phyloP scores from a whole-genome alignment of 2,113 vertebrate species.

The Strix aluco region DNA sequence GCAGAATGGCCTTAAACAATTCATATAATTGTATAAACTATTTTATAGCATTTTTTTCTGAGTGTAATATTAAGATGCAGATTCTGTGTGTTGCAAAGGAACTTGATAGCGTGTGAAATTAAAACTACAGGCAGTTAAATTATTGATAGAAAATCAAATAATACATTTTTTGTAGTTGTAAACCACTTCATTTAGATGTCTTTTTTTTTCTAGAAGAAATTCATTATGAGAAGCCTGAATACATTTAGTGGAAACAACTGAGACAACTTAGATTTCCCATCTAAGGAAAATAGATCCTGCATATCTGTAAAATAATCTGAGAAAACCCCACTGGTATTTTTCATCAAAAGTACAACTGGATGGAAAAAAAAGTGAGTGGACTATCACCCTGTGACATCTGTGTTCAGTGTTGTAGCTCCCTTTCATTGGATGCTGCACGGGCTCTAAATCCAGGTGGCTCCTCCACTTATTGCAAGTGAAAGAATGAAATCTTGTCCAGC shows the following conservation, averaged over 20 bases:
- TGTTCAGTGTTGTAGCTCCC: neutral
- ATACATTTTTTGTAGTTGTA: neutral
- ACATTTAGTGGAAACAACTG: neutral
- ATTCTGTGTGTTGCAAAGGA: neutral
- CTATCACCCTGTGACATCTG: rapidly evolving
- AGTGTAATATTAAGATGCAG: neutral
- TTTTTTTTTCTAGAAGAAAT: neutral
- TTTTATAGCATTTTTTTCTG: neutral
- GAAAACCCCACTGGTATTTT: neutral
- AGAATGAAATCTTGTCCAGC: neutral
- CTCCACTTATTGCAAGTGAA: no score
- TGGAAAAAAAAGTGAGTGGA: neutral
- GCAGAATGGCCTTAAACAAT: neutral
- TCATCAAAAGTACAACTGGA: neutral
- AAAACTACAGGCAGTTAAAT: conserved; percentile 42
- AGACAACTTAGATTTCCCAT: neutral
- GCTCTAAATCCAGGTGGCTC: neutral
- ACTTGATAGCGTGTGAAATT: conserved; percentile 59
- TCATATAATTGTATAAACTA: neutral
- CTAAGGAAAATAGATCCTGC: neutral
- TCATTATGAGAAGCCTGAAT: neutral
- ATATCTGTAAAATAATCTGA: neutral
- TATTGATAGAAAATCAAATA: conserved; percentile 37
- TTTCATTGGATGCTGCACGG: rapidly evolving
- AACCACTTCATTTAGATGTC: neutral